A percentile compares a stretch with the other conserved stretches of the same genome.
These are phyloP conservation scores for Argyra leucocephala DNA, from an alignment of 2,888 invertebrate species.

Conservation along the genomic window DNA sequence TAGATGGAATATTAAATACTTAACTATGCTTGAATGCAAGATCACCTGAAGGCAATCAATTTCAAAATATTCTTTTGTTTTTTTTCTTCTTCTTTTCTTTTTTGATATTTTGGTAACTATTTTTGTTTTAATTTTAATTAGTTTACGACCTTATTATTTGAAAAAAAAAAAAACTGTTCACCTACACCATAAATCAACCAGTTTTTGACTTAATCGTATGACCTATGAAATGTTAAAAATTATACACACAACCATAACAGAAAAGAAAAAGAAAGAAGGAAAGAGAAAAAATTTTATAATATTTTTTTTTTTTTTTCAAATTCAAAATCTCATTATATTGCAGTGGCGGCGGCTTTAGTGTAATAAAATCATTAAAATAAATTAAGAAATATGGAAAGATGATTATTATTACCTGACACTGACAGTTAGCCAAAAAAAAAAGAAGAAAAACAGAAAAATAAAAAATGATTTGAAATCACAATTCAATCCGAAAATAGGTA, in stretches of 20 bases:
- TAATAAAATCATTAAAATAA: neutral
- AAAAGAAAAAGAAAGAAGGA: too few relatives aligned
- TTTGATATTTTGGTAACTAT: neutral
- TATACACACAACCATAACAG: neutral
- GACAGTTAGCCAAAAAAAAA: neutral
- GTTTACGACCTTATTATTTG: conserved; percentile 3
- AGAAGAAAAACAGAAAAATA: neutral
- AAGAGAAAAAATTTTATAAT: too few relatives aligned
- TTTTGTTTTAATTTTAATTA: neutral
- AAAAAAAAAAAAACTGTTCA: neutral
- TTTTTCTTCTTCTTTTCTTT: neutral
- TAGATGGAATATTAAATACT: too few relatives aligned
- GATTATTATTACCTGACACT: neutral
- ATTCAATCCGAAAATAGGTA: too few relatives aligned
- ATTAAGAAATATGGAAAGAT: neutral
- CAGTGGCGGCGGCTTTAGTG: neutral
- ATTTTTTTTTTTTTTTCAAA: neutral
- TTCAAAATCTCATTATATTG: neutral
- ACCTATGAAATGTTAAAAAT: neutral
- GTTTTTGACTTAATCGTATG: neutral
- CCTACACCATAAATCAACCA: conserved; percentile 1
- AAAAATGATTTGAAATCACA: conserved; percentile 2
- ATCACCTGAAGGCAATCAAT: neutral
- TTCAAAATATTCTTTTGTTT: neutral
- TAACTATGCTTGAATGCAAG: neutral